These are phyloP conservation scores for Ploceus nigricollis DNA, from an alignment of 2,113 vertebrate species.

Conservation along the genomic window DNA sequence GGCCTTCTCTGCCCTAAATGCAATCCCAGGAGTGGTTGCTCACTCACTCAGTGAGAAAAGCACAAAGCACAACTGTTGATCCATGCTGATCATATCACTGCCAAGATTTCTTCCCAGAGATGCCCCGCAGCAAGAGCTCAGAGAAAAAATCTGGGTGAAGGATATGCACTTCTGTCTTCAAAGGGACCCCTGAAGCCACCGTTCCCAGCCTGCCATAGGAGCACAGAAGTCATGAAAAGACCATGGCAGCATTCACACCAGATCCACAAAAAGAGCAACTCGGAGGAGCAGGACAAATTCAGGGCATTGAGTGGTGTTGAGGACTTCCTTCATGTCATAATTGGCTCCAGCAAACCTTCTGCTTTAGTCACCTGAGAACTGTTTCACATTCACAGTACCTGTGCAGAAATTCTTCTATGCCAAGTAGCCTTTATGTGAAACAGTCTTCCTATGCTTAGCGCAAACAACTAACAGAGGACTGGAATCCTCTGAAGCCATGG, in stretches of 20 bases:
- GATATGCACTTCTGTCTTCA: not conserved
- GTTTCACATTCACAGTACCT: not conserved
- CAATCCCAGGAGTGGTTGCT: not conserved
- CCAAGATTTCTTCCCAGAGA: not conserved
- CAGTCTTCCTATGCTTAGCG: not conserved
- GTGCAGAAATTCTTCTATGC: not conserved
- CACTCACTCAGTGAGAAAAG: not conserved
- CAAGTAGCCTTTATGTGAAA: not conserved
- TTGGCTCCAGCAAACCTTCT: not conserved
- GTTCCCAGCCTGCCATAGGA: not conserved
- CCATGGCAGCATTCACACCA: not conserved
- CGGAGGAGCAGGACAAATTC: not conserved
- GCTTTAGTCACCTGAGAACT: not conserved
- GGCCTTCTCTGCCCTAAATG: not conserved
- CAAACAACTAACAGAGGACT: not conserved
- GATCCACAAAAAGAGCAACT: not conserved
- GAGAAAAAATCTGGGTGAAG: not conserved
- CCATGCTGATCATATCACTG: not conserved
- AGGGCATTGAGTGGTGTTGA: rapidly evolving
- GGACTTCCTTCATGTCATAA: not conserved
- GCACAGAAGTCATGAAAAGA: not conserved
- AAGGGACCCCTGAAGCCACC: not conserved
- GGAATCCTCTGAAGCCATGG: not conserved
- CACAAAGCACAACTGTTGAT: not conserved
- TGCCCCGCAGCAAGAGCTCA: not conserved